phyloP scores from a whole-genome alignment of 1,140 invertebrate species.

The Leptonema lineaticorne region DNA sequence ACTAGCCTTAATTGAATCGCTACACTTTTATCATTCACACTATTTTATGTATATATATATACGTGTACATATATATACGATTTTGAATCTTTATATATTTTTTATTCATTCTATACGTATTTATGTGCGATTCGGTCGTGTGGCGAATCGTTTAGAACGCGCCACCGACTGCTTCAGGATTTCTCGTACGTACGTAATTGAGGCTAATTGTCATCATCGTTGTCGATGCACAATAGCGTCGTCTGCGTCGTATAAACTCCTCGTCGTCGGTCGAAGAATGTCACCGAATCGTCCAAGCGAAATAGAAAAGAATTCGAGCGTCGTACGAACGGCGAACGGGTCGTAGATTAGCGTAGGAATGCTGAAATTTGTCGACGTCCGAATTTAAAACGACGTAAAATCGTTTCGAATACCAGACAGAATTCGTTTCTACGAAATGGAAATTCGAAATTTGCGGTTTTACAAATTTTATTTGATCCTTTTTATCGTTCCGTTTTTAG shows the following conservation, averaged over 20 bases:
- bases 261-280: not conserved
- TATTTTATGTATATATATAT: not conserved
- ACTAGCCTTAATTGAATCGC: too few relatives aligned
- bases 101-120: not conserved
- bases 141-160: not conserved
- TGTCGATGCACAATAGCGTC: not conserved
- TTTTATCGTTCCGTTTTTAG: too few relatives aligned
- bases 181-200: constrained; percentile 6
- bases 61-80: not conserved
- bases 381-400: too few relatives aligned
- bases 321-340: not conserved
- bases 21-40: too few relatives aligned
- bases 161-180: too few relatives aligned
- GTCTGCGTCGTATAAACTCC: not conserved
- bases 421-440: too few relatives aligned
- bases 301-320: not conserved
- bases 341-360: not conserved
- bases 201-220: constrained; percentile 6
- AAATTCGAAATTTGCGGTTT: too few relatives aligned
- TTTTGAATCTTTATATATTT: too few relatives aligned
- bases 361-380: too few relatives aligned
- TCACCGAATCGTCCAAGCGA: too few relatives aligned
- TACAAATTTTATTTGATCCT: too few relatives aligned
- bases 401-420: too few relatives aligned
- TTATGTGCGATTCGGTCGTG: not conserved